phyloP scores from a whole-genome alignment of 2,113 vertebrate genomes.

The Cynocephalus volans region DNA sequence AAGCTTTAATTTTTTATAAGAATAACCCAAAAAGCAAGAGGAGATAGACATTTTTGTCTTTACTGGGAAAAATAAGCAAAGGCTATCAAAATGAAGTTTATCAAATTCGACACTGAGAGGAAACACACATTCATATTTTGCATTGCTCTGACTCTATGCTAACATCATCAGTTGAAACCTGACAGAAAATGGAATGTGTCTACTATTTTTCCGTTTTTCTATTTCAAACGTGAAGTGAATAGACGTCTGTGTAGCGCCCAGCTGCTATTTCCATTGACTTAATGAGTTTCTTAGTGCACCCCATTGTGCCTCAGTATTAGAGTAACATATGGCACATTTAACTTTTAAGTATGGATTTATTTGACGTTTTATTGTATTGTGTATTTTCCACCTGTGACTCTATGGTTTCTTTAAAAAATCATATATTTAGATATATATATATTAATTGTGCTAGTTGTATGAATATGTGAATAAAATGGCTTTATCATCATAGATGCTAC shows the following conservation, averaged over 20 bases:
- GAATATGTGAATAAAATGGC: background rate
- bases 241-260: conserved; percentile 33
- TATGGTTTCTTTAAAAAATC: conserved; percentile 42
- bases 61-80: conserved; percentile 26
- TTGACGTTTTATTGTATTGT: conserved; percentile 52
- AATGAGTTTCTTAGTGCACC: conserved; percentile 72
- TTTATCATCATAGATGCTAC: conserved; percentile 16
- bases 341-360: conserved; percentile 55
- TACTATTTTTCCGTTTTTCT: conserved; percentile 56
- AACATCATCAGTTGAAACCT: background rate
- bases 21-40: background rate
- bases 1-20: conserved; percentile 15
- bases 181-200: background rate
- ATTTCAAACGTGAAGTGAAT: conserved; percentile 53
- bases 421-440: too few species aligned
- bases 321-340: conserved; percentile 76
- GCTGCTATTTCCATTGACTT: conserved; percentile 63
- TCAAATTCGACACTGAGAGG: background rate
- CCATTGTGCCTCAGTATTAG: conserved; percentile 61
- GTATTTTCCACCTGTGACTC: background rate
- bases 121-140: background rate
- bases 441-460: background rate
- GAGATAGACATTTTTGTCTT: background rate
- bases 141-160: background rate
- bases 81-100: conserved; percentile 47